Percentiles rank a stretch among this genome's conserved stretches.
Conservation (phyloP, 1,140 invertebrate species). For the Magallana angulata region DNA sequence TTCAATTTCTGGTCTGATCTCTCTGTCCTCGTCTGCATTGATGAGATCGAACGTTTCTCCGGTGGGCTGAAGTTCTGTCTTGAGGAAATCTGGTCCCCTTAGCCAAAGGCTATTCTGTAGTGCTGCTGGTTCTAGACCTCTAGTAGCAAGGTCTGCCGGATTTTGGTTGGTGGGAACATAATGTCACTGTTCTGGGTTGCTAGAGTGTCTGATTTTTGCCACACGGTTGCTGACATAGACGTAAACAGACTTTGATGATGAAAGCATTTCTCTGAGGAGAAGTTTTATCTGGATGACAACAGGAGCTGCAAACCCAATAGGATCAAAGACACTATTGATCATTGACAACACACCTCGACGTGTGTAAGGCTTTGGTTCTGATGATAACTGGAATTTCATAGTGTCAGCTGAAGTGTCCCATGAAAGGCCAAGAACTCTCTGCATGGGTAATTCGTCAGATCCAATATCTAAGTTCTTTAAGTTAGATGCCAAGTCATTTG, state of each 20-base stretch:
- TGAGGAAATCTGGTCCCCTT: too few relatives aligned
- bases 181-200: conserved; percentile 36
- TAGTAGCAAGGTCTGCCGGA: neutral
- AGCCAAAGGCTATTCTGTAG: too few relatives aligned
- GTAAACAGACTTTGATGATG: neutral
- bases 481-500: too few relatives aligned
- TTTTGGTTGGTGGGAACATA: neutral
- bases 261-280: conserved; percentile 16
- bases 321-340: conserved; percentile 52
- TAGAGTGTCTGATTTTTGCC: conserved; percentile 50
- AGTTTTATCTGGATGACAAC: conserved; percentile 22
- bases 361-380: conserved; percentile 34
- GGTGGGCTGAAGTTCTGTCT: too few relatives aligned
- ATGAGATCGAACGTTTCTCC: too few relatives aligned
- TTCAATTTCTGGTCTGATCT: too few relatives aligned
- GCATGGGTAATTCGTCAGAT: conserved; percentile 31
- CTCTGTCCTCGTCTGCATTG: too few relatives aligned
- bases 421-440: conserved; percentile 54
- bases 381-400: conserved; percentile 44
- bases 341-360: neutral
- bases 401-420: conserved; percentile 56
- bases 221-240: neutral
- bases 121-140: too few relatives aligned
- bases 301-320: conserved; percentile 46
- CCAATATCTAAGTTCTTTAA: too few relatives aligned